Conservation (phyloP, 2,797 vertebrate genomes). For the Falco rusticolus region DNA sequence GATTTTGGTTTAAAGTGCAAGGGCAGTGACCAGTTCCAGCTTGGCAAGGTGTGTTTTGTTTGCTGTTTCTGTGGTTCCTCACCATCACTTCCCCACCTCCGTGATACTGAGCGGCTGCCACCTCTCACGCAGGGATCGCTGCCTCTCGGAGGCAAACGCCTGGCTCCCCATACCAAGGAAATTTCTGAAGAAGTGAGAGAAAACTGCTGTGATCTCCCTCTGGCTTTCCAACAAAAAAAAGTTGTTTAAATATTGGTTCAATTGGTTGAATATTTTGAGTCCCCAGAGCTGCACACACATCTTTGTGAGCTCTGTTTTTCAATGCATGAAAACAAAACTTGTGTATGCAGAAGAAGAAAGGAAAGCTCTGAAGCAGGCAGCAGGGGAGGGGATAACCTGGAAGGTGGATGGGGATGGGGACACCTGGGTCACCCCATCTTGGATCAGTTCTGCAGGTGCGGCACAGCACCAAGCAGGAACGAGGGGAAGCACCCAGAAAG, state of each 20-base stretch:
- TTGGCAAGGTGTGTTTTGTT: background rate
- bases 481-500: background rate
- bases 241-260: background rate
- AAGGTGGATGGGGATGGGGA: background rate
- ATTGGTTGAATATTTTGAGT: background rate
- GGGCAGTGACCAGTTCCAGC: background rate
- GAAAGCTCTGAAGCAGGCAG: background rate
- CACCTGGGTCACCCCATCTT: accelerated
- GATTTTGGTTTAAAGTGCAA: background rate
- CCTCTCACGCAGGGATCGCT: accelerated
- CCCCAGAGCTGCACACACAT: background rate
- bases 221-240: background rate
- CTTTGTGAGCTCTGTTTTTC: background rate
- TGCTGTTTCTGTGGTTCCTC: background rate
- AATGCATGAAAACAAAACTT: accelerated
- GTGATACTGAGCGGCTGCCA: background rate
- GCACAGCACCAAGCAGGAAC: background rate
- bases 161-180: background rate
- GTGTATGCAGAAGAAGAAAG: accelerated
- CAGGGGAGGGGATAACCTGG: background rate
- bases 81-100: accelerated
- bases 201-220: background rate
- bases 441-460: background rate
- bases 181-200: background rate
- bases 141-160: background rate